Evolutionary conservation across 2,113 vertebrate species (phyloP), one percentile per base, ranked within the genome.

Genomic region (Saccopteryx leptura): DNA sequence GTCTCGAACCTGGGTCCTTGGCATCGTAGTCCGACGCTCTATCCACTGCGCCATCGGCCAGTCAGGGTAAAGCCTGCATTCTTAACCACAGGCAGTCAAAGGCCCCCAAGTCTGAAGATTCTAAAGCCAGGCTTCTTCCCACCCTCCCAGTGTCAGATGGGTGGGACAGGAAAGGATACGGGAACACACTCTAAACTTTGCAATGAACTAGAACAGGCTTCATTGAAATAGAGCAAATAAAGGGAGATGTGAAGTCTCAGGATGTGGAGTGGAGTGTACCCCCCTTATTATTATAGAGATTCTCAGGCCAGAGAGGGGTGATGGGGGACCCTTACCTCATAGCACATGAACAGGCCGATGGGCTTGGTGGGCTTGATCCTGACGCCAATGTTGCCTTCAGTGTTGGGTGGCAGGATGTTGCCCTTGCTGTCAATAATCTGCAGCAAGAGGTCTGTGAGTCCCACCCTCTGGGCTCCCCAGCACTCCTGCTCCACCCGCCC

Each of bases 381-480:
- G 98, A 99, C 66, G 87, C 98, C 99, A 61, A 99, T 98, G 96
- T 98, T 98, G n/a, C 99, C 99, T 94, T 99, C 98, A 2, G 97
- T 97, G 90, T 98, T 98, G 60, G 95, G 95, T 63, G 98, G 98
- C 86, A 99, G 95, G 90, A 98, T 14, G 28, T 98, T 98, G 54
- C 98, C 98, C 28, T 98, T 96, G 78, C 98, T 97, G 86, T 99
- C 99, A 74, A 99, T 7, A 12, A 99, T 98, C 99, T 99, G 94
- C 90, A 98, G 96, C 14, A 85, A 97, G 33, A 98, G 83, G 13
- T 7, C 76, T 80, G 54, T 80, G 72, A 83, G 26, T 56, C 14
- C 23, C 54, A 79, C 33, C 9, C 5, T 26, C 23, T 28, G 52
- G 54, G 11, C 19, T 31, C 33, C 8, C 58, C 14, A 65, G 11